Conservation (phyloP, 2,797 vertebrate species). For the Hybognathus amarus region DNA sequence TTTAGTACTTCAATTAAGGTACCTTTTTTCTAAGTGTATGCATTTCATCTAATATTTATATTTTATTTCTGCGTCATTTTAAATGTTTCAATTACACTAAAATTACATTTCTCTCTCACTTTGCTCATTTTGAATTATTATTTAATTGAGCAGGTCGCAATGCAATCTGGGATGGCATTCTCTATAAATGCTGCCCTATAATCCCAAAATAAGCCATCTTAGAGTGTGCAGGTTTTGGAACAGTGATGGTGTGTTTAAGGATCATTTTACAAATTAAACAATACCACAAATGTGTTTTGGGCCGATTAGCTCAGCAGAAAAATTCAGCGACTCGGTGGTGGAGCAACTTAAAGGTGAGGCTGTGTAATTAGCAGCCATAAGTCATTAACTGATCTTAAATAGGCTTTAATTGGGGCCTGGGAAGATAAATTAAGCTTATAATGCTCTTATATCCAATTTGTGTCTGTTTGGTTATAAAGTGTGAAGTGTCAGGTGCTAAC, state of each 20-base stretch:
- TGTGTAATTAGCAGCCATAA: constrained; percentile 46
- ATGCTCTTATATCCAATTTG: constrained; percentile 18
- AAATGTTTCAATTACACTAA: neutral
- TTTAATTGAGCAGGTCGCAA: neutral
- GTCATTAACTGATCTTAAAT: constrained; percentile 49
- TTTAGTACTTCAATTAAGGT: neutral
- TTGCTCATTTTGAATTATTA: neutral
- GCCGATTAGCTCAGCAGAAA: constrained; percentile 34
- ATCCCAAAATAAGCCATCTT: neutral
- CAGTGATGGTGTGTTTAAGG: neutral
- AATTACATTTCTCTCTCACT: neutral
- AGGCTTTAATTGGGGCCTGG: constrained; percentile 38
- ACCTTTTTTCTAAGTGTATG: too few relatives aligned
- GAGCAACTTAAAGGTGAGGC: constrained; percentile 25
- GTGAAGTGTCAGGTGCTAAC: constrained; percentile 67
- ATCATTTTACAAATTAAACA: constrained; percentile 22
- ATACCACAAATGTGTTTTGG: neutral
- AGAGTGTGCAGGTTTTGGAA: constrained; percentile 10
- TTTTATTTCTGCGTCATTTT: neutral
- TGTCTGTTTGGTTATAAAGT: constrained; percentile 22
- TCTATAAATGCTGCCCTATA: neutral
- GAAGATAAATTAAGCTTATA: constrained; percentile 36
- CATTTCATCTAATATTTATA: neutral
- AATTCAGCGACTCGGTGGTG: constrained; percentile 2
- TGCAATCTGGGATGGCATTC: neutral